Conservation (phyloP, 1,140 invertebrate genomes). For the Oscheius sp. region DNA sequence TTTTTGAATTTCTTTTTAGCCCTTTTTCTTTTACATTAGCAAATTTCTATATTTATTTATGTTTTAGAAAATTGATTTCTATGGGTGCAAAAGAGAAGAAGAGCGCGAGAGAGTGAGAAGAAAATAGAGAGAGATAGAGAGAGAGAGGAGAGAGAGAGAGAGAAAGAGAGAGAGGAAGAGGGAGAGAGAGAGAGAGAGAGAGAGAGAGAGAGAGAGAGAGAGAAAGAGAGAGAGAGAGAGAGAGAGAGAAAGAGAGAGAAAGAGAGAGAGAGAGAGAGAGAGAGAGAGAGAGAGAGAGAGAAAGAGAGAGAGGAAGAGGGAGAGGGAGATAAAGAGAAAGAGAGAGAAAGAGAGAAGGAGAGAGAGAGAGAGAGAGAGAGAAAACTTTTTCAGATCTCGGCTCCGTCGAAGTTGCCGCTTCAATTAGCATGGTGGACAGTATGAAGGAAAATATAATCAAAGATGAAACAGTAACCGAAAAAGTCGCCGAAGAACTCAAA, state of each 20-base stretch:
- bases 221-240: not conserved
- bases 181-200: not conserved
- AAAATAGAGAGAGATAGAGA: too few relatives aligned
- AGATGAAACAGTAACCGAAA: not conserved
- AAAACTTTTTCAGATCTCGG: not conserved
- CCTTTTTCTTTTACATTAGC: too few relatives aligned
- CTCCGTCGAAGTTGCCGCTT: slow-evolving; percentile 20
- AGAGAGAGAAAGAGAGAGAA: not conserved
- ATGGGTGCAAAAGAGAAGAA: too few relatives aligned
- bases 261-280: not conserved
- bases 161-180: too few relatives aligned
- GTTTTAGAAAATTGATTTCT: too few relatives aligned
- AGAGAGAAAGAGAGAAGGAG: not conserved
- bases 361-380: slow-evolving; percentile 15
- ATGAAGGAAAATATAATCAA: not conserved
- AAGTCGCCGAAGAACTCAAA: not conserved
- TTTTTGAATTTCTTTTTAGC: too few relatives aligned
- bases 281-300: slow-evolving; percentile 17
- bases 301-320: not conserved
- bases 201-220: not conserved
- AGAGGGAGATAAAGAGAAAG: not conserved
- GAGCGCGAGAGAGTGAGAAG: too few relatives aligned
- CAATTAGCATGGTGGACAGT: slow-evolving; percentile 31
- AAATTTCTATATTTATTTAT: too few relatives aligned
- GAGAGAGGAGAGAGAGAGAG: too few relatives aligned